These are phyloP conservation scores for Agonum fuliginosum DNA, from an alignment of 2,888 invertebrate species.

Conservation along the genomic window DNA sequence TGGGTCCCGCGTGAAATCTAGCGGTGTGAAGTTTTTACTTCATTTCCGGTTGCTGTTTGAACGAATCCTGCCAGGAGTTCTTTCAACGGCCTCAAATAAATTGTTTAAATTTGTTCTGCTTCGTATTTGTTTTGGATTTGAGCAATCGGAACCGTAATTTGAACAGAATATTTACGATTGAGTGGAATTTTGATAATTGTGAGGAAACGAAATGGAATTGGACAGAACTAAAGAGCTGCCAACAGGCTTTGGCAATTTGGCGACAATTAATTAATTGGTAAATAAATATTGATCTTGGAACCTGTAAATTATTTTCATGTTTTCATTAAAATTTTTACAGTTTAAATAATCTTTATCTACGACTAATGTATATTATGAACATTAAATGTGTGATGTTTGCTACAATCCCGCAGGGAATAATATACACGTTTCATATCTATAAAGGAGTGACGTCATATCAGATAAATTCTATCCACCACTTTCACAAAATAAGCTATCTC, in stretches of 20 bases:
- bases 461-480: no score
- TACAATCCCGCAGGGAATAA: no score
- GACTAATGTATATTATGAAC: no score
- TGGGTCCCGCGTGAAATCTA: not conserved
- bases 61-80: not conserved
- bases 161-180: not conserved
- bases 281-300: not conserved
- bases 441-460: no score
- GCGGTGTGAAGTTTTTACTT: not conserved
- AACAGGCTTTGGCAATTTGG: not conserved
- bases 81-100: not conserved
- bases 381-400: no score
- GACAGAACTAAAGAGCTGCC: not conserved
- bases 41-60: not conserved
- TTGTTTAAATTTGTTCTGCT: not conserved
- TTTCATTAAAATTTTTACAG: not conserved
- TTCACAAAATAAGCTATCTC: no score
- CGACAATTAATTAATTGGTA: not conserved
- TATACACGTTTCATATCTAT: no score
- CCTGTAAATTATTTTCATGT: not conserved
- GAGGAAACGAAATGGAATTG: not conserved
- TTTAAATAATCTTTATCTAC: no score
- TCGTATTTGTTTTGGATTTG: not conserved
- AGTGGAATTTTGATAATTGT: not conserved
- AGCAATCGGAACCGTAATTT: no score